Evolutionary conservation across 2,797 vertebrate species (phyloP).

Genomic region (Pelobates cultripes): DNA sequence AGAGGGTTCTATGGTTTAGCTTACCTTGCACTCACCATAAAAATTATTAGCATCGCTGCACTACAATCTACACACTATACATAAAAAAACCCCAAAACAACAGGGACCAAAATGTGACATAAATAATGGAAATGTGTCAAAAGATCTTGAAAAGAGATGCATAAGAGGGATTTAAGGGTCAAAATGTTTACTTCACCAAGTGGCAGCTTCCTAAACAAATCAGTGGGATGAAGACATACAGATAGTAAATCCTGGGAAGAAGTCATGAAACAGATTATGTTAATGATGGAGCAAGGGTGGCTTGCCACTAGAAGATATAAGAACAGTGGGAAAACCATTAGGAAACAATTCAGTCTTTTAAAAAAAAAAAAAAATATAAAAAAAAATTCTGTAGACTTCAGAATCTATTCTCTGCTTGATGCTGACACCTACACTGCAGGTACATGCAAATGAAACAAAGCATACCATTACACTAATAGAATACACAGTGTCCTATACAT

Average conservation of each 20-base stretch:
- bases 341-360: neutral
- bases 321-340: slow-evolving; percentile 13
- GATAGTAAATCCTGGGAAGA: slow-evolving; percentile 25
- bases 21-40: no score
- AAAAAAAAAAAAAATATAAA: no score
- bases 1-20: no score
- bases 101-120: slow-evolving; percentile 19
- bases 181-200: slow-evolving; percentile 11
- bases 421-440: no score
- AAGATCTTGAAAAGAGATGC: neutral
- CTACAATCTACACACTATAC: no score
- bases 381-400: no score
- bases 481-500: no score
- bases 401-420: no score
- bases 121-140: slow-evolving; percentile 12
- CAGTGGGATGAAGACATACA: slow-evolving; percentile 30
- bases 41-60: no score
- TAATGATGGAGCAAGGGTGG: slow-evolving; percentile 29
- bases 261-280: slow-evolving; percentile 21
- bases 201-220: slow-evolving; percentile 25
- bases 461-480: no score
- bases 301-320: slow-evolving; percentile 8
- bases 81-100: slow-evolving; percentile 2
- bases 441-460: no score
- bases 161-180: slow-evolving; percentile 5